phyloP scores from a whole-genome alignment of 2,888 invertebrate genomes.

The Sabatieria punctata region DNA sequence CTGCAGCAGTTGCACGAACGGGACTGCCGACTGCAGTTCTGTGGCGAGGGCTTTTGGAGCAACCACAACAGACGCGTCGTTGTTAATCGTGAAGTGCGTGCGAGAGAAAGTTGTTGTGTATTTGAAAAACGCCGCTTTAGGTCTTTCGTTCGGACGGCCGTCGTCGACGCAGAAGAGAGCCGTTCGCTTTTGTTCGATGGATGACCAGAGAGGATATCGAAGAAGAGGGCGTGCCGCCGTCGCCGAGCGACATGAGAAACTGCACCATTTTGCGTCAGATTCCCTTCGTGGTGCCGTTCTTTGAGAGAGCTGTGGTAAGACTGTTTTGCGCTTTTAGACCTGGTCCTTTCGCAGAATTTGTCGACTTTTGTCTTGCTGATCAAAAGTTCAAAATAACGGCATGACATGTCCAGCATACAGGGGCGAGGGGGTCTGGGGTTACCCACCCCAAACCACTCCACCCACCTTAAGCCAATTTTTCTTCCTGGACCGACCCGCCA shows the following conservation, averaged over 20 bases:
- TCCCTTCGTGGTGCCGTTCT: constrained; percentile 82
- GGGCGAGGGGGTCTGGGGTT: no score
- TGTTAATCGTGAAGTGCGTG: background rate
- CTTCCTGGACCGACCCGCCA: no score
- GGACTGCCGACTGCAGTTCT: constrained; percentile 62
- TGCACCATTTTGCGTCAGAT: constrained; percentile 72
- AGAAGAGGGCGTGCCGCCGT: constrained; percentile 37
- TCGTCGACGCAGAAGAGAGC: constrained; percentile 30
- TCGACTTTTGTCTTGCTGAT: no score
- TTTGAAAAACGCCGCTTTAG: background rate
- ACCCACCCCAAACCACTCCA: no score
- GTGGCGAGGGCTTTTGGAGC: constrained; percentile 51
- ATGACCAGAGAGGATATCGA: constrained; percentile 11
- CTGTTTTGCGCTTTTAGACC: constrained; percentile 37
- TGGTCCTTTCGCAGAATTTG: constrained; percentile 8
- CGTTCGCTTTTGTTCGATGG: constrained; percentile 1
- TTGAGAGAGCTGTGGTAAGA: constrained; percentile 62
- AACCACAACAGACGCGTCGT: constrained; percentile 14
- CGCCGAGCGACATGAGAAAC: constrained; percentile 68
- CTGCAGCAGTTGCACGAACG: constrained; percentile 64
- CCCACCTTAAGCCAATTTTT: no score
- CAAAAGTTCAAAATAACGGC: no score
- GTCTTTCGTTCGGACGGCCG: background rate
- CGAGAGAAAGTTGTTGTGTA: background rate
- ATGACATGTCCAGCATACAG: no score